These are phyloP conservation scores for Chrysochloris asiatica DNA, from an alignment of 2,113 vertebrate genomes.

Conservation along the genomic window DNA sequence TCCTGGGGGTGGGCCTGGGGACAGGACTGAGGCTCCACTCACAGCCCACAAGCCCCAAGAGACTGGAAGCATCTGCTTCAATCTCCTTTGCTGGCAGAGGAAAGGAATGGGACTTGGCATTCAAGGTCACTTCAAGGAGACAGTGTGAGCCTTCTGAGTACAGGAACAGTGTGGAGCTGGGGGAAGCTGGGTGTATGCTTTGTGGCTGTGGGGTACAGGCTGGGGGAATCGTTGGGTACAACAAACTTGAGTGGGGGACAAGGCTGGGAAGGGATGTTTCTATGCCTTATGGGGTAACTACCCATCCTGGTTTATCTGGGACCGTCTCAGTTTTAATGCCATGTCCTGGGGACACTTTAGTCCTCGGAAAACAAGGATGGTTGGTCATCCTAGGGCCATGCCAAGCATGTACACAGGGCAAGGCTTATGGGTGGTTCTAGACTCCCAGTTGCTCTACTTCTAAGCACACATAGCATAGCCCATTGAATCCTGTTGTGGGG, in stretches of 20 bases:
- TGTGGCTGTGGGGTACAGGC: neutral
- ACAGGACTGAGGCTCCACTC: neutral
- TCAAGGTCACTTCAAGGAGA: constrained; percentile 49
- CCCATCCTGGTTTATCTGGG: neutral
- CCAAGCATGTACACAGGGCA: neutral
- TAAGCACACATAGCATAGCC: neutral
- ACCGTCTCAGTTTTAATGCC: neutral
- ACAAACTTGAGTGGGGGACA: too few species aligned
- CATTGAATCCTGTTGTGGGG: neutral
- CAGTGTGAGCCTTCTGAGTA: neutral
- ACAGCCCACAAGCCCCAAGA: neutral
- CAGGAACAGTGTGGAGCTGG: neutral
- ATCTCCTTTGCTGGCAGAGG: neutral
- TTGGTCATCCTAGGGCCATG: neutral
- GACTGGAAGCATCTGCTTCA: neutral
- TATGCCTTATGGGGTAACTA: accelerated
- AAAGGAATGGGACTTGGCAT: neutral
- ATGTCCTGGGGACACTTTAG: neutral
- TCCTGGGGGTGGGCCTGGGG: neutral
- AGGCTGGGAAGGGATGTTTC: neutral
- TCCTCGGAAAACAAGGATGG: neutral
- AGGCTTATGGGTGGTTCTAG: neutral
- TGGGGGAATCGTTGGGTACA: too few species aligned
- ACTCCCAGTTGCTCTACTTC: neutral
- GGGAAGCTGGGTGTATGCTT: neutral